A percentile compares a stretch with the other conserved stretches of the same genome.
Evolutionary conservation across 2,113 vertebrate genomes (phyloP).

Genomic region (Hippocampus guttulatus): DNA sequence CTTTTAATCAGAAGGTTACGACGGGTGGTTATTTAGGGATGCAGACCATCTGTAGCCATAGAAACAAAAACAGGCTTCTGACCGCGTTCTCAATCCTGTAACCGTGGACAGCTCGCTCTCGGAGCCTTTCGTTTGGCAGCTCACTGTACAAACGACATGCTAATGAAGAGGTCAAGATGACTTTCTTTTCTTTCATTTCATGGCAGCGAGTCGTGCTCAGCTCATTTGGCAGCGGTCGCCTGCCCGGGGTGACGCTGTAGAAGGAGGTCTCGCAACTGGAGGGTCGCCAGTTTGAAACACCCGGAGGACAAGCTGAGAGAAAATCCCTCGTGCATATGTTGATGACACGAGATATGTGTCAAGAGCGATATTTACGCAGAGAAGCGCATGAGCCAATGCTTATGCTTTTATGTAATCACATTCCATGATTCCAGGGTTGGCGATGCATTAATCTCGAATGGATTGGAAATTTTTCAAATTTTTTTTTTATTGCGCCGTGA

Average conservation of each 20-base stretch:
- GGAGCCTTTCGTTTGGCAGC: background rate
- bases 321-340: slow-evolving; percentile 24
- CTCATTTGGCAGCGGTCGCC: slow-evolving; percentile 30
- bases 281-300: slow-evolving; percentile 44
- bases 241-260: slow-evolving; percentile 20
- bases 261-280: slow-evolving; percentile 31
- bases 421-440: background rate
- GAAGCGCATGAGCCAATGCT: background rate
- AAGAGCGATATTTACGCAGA: background rate
- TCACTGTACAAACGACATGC: background rate
- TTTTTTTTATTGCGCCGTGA: background rate
- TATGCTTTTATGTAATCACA: background rate
- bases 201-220: slow-evolving; percentile 21
- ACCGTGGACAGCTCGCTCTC: slow-evolving; percentile 41
- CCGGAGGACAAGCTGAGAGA: slow-evolving; percentile 27
- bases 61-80: slow-evolving; percentile 56
- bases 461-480: background rate
- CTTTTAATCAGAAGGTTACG: slow-evolving; percentile 51
- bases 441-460: background rate
- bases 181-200: background rate
- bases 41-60: slow-evolving; percentile 66
- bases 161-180: slow-evolving; percentile 16
- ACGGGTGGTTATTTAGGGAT: slow-evolving; percentile 63
- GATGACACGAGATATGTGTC: slow-evolving; percentile 12
- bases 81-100: slow-evolving; percentile 56